Evolutionary conservation across 2,113 vertebrate genomes (phyloP), one percentile per base, ranked within the genome.

Genomic region (Hippopotamus amphibius): DNA sequence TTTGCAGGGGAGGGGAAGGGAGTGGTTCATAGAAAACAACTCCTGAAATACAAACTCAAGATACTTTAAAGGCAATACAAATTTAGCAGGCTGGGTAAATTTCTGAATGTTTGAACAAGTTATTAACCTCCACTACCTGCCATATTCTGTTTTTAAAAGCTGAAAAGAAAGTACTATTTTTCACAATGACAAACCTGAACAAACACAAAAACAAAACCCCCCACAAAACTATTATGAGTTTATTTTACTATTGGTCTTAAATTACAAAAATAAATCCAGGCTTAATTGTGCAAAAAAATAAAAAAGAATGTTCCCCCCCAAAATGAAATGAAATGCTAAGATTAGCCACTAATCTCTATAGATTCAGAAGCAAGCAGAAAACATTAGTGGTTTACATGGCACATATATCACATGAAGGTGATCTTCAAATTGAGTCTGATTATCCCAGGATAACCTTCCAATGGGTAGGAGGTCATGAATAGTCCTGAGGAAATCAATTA

Each of bases 191-290:
- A 93, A 81, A 79, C 9, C 61, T 77, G 7, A 71, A 86, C 50
- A 7, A 46, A 57, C 76, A 59, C 11, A 11, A 50, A 2, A 59
- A 37, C 7, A 84, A 6, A 46, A 12, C 5, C 48, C 10, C 19
- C 19, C 55, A 57, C 37, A 37, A 37, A 57, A 57, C 55, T 57
- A 57, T 57, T n/a, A 37, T 46, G 43, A 41, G 46, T 43, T 90
- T n/a, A 50, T 13, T 65, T 69, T 69, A 76, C 88, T 68, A 41
- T 33, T 90, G 43, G 17, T 59, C 26, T 83, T 83, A 82, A 74
- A 82, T 88, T 83, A 88, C 13, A 77, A 77, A 93, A 83, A 88
- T 50, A 91, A 93, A 91, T 24, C 4, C 22, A 82, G 22, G 46
- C 46, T 37, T 88, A 89, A 91, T 6, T 81, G 57, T 3, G 43